Percentiles rank a stretch among this genome's conserved stretches.
phyloP scores from a whole-genome alignment of 1,140 invertebrate genomes.

The Pseudachorutes palmiensis region DNA sequence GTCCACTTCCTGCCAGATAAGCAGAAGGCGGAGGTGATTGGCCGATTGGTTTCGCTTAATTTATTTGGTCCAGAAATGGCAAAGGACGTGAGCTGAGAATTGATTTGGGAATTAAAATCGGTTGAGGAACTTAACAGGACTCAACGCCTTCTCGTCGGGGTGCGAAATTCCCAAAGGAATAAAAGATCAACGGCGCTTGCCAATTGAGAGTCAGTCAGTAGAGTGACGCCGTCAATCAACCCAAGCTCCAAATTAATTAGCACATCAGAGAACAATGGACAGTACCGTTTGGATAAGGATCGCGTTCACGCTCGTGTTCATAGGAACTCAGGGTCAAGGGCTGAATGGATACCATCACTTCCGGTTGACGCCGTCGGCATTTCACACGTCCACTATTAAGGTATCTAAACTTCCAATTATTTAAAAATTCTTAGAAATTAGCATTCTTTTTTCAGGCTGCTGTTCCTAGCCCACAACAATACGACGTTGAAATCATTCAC shows the following conservation, averaged over 20 bases:
- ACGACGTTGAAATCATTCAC: slow-evolving; percentile 12
- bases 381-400: no score
- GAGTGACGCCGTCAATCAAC: neutral
- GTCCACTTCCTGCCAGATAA: neutral
- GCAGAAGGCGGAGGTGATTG: neutral
- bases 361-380: no score
- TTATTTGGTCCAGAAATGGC: neutral
- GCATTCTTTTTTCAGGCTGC: neutral
- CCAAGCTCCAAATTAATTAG: no score
- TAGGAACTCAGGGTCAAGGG: no score
- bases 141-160: neutral
- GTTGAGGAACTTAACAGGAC: neutral
- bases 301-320: no score
- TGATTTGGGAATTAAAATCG: neutral
- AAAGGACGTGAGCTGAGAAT: slow-evolving; percentile 2
- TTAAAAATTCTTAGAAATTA: no score
- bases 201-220: neutral
- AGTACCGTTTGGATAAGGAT: no score
- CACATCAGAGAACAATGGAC: no score
- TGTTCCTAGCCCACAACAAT: neutral
- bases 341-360: no score
- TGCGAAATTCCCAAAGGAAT: neutral
- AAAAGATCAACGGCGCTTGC: neutral
- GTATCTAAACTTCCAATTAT: no score
- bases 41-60: neutral